phyloP scores from a whole-genome alignment of 2,797 vertebrate genomes.

The Pygocentrus nattereri region DNA sequence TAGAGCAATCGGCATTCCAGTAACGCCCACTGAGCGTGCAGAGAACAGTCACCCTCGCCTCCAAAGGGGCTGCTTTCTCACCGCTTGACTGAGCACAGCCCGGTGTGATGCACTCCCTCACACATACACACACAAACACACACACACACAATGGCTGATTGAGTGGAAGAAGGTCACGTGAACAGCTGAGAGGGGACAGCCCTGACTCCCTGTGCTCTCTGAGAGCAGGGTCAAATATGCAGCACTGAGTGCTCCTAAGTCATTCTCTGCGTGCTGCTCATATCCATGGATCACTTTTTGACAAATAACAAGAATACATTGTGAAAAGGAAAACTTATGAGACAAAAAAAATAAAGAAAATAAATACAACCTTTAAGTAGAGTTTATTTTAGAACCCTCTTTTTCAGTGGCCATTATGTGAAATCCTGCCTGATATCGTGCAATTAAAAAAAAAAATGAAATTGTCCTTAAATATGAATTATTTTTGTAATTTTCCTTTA shows the following conservation, averaged over 20 bases:
- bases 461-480: too few relatives aligned
- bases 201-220: slow-evolving; percentile 15
- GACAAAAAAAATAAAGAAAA: too few relatives aligned
- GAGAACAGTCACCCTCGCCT: slow-evolving; percentile 30
- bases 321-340: too few relatives aligned
- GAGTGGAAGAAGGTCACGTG: slow-evolving; percentile 43
- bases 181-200: slow-evolving; percentile 30
- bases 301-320: background rate
- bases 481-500: too few relatives aligned
- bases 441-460: too few relatives aligned
- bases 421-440: too few relatives aligned
- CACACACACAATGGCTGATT: slow-evolving; percentile 49
- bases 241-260: background rate
- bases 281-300: background rate
- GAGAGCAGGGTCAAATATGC: background rate
- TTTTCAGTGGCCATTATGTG: too few relatives aligned
- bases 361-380: too few relatives aligned
- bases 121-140: background rate
- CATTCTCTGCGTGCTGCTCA: background rate
- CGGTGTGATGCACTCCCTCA: slow-evolving; percentile 3
- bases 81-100: slow-evolving; percentile 49
- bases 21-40: slow-evolving; percentile 41
- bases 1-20: slow-evolving; percentile 49
- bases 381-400: too few relatives aligned
- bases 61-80: slow-evolving; percentile 26